Conservation (phyloP, 2,113 vertebrate species). For the Potamarius usumacintae region DNA sequence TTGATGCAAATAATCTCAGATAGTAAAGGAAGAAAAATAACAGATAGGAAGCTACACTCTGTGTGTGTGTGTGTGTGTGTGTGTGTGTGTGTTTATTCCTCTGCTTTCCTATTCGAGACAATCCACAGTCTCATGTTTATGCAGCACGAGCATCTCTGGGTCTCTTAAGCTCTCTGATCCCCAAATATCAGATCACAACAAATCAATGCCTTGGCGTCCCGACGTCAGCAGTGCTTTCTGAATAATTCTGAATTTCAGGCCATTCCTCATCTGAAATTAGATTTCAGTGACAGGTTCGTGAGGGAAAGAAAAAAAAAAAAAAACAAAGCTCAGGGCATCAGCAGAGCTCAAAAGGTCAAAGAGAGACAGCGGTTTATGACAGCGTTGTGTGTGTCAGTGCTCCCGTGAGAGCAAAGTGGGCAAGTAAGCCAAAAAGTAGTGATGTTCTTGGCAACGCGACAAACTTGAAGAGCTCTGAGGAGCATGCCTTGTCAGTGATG, state of each 20-base stretch:
- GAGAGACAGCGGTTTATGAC: slow-evolving; percentile 14
- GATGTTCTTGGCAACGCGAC: slow-evolving; percentile 38
- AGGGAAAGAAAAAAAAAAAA: slow-evolving; percentile 15
- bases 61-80: not conserved
- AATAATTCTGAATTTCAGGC: slow-evolving; percentile 36
- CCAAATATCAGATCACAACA: slow-evolving; percentile 13
- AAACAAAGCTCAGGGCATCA: slow-evolving; percentile 22
- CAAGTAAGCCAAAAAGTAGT: slow-evolving; percentile 25
- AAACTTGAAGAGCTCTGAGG: slow-evolving; percentile 36
- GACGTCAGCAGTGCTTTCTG: slow-evolving; percentile 22
- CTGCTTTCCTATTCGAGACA: not conserved
- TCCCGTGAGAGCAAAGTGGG: slow-evolving; percentile 1
- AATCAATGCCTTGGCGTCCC: slow-evolving; percentile 21
- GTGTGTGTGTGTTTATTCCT: slow-evolving; percentile 2
- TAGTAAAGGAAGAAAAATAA: not conserved
- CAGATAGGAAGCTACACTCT: not conserved
- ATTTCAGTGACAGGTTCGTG: slow-evolving; percentile 37
- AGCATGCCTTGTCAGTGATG: slow-evolving; percentile 39
- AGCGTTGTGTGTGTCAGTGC: slow-evolving; percentile 17
- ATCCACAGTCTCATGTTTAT: slow-evolving; percentile 29
- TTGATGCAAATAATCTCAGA: not conserved
- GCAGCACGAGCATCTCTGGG: not conserved
- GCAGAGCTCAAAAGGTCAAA: slow-evolving; percentile 40
- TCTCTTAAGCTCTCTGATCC: slow-evolving; percentile 18
- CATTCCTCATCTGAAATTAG: slow-evolving; percentile 36